These are phyloP conservation scores for Cephus nigrinus DNA, from an alignment of 2,888 invertebrate genomes.

Conservation along the genomic window DNA sequence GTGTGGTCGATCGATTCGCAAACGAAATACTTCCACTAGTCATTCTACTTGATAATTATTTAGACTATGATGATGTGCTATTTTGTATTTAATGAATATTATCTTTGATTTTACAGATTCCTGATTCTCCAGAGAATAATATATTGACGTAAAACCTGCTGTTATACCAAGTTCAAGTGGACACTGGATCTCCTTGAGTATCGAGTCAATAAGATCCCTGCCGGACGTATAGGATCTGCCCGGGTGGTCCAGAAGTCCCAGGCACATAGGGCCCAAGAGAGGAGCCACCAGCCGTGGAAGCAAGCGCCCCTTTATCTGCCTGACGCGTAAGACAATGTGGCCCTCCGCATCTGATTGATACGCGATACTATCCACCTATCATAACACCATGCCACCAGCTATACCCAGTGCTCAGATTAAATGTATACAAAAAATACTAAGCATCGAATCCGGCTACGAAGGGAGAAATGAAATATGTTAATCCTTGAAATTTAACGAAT, in stretches of 20 bases:
- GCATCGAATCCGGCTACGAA: neutral
- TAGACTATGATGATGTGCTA: neutral
- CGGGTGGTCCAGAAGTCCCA: conserved; percentile 57
- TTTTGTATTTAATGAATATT: neutral
- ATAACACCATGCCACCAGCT: conserved; percentile 32
- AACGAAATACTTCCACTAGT: neutral
- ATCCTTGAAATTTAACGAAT: neutral
- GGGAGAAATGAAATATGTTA: neutral
- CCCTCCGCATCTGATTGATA: conserved; percentile 61
- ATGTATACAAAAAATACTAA: neutral
- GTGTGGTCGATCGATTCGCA: neutral
- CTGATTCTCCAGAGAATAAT: neutral
- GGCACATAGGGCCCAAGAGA: conserved; percentile 34
- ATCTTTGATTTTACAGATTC: neutral
- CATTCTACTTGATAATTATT: neutral
- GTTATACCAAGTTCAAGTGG: neutral
- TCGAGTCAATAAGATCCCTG: conserved; percentile 59
- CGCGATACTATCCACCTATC: conserved; percentile 58
- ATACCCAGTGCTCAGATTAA: conserved; percentile 6
- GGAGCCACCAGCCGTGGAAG: conserved; percentile 25
- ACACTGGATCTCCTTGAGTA: conserved; percentile 20
- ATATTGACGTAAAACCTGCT: neutral
- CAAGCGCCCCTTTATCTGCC: conserved; percentile 52
- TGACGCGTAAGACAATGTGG: conserved; percentile 59
- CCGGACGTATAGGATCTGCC: conserved; percentile 48